Conservation (phyloP, 2,113 vertebrate genomes). For the Aptenodytes forsteri region DNA sequence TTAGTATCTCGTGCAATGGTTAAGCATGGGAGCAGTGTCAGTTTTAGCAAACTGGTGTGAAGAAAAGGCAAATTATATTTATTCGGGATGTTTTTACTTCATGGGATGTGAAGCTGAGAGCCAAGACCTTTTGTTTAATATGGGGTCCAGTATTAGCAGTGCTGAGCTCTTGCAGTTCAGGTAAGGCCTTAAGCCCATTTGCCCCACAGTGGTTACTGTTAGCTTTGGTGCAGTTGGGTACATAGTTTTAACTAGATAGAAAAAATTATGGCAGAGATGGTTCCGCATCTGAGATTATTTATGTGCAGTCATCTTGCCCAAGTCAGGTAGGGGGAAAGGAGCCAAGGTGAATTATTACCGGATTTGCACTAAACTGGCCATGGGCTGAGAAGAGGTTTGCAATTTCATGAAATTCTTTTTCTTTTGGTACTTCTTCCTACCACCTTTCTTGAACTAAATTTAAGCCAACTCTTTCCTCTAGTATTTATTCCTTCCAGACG, state of each 20-base stretch:
- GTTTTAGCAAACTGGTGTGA: background rate
- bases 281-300: background rate
- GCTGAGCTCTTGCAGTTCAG: background rate
- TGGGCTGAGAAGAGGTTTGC: background rate
- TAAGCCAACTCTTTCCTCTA: background rate
- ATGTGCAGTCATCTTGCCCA: background rate
- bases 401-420: background rate
- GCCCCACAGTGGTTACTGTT: background rate
- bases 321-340: background rate
- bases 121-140: background rate
- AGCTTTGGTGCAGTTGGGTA: background rate
- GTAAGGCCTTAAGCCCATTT: background rate
- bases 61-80: background rate
- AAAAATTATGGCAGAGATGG: background rate
- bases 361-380: background rate
- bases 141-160: background rate
- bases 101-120: background rate
- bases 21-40: background rate
- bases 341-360: background rate
- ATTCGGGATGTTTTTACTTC: background rate
- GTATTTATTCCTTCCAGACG: constrained; percentile 35
- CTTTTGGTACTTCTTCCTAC: background rate
- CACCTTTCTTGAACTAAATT: background rate
- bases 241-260: background rate
- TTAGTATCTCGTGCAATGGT: background rate